Base-by-base conservation (phyloP, 1,140 invertebrate species). In the Planococcus citri region DNA sequence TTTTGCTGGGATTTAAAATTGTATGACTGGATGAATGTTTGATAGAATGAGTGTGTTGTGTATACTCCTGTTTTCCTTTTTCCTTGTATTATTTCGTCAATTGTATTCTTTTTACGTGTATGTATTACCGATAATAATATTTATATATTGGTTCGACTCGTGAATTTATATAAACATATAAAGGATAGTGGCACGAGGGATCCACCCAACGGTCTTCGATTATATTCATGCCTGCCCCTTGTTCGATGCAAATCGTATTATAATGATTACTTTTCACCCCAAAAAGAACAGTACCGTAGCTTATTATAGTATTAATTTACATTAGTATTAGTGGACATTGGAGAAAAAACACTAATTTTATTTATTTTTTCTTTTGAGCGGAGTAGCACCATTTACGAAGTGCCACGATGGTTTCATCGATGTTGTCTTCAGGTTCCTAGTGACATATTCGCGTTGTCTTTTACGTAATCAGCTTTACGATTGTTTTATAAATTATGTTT, bases 321-420 rank as follows among this genome's bases (percentile, higher is more conserved):
- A 33, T 33, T 33, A 33, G 12, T 51, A 17, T 51, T 9, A 51
- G 41, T 20, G 6, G 17, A 51, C 6, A 9, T 20, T 51, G 41
- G 41, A 51, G n/a, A 25, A 24, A 64, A 64, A 22, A 64, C 17
- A 64, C 60, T 64, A 64, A 64, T 64, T 51, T 17, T 64, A 24
- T 64, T 64, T 64, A 64, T 64, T 64, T 64, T 64, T 64, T 64
- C 25, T 27, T 64, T 64, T 25, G 21, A 27, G 25, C 22, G 22
- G 60, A 27, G 24, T 64, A 64, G 60, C 60, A 64, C 25, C 60
- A 25, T 64, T 64, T 64, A 64, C 25, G 14, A 24, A 24, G 60
- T 64, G 10, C 10, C 60, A 12, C 60, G 20, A 64, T 64, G 60
- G 60, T 64, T 64, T 64, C 60, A 25, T 27, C 60, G 24, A 25